phyloP scores from a whole-genome alignment of 2,113 vertebrate genomes.

The Uria aalge region DNA sequence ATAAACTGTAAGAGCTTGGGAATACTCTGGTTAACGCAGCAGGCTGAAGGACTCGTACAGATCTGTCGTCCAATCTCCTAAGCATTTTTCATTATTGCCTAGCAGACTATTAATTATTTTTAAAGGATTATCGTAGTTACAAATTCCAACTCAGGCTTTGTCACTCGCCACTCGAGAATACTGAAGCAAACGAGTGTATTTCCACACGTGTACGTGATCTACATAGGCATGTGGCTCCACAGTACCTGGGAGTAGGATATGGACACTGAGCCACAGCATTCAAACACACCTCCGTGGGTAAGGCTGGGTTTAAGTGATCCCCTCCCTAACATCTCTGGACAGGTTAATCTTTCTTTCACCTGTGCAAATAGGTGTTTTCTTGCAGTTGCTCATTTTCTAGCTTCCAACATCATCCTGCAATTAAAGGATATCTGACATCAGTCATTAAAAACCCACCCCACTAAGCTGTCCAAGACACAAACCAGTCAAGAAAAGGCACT shows the following conservation, averaged over 20 bases:
- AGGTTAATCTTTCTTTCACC: neutral
- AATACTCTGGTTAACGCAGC: neutral
- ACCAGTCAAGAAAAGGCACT: neutral
- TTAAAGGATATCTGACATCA: neutral
- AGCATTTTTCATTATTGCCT: neutral
- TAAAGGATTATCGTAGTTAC: neutral
- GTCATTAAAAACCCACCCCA: neutral
- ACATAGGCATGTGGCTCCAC: neutral
- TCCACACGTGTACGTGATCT: neutral
- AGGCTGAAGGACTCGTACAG: neutral
- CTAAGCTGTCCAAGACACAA: neutral
- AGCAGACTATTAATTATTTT: neutral
- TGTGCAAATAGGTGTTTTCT: neutral
- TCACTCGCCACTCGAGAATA: neutral
- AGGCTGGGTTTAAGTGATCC: neutral
- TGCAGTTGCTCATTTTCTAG: neutral
- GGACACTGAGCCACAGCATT: neutral
- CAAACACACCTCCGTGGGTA: neutral
- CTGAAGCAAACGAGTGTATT: neutral
- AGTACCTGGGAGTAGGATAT: rapidly evolving
- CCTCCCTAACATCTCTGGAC: neutral
- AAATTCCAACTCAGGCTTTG: neutral
- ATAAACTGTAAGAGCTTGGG: neutral
- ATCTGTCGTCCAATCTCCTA: neutral
- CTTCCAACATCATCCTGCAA: neutral